Percentiles rank a stretch among this genome's conserved stretches.
Conservation (phyloP, 37 sponge, comb jelly and placozoan genomes). For the Theonella swinhoei region DNA sequence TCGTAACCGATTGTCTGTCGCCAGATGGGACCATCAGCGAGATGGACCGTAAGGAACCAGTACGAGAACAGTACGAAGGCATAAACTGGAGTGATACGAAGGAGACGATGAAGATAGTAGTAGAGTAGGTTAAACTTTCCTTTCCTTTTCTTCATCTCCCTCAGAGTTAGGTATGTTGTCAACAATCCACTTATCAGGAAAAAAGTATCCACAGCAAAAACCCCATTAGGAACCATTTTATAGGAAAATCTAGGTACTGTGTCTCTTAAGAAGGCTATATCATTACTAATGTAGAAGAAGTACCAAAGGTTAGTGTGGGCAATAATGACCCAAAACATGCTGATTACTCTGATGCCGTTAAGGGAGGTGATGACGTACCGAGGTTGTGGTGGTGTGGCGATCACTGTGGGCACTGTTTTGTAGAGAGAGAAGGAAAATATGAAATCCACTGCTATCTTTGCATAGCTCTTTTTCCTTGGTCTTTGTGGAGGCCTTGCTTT, state of each 20-base stretch:
- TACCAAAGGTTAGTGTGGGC: constrained; percentile 54
- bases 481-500: too few relatives aligned
- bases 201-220: constrained; percentile 72
- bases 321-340: constrained; percentile 86
- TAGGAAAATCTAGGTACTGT: constrained; percentile 35
- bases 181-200: constrained; percentile 80
- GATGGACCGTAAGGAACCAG: constrained; percentile 30
- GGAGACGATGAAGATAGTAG: constrained; percentile 69
- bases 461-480: too few relatives aligned
- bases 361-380: constrained; percentile 64
- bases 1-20: background rate
- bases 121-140: constrained; percentile 43
- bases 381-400: constrained; percentile 66
- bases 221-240: constrained; percentile 58
- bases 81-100: constrained; percentile 68
- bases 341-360: constrained; percentile 77
- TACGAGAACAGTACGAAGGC: constrained; percentile 45
- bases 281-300: background rate
- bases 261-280: background rate
- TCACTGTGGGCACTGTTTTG: constrained; percentile 54
- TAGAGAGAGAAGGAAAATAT: constrained; percentile 55
- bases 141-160: constrained; percentile 53
- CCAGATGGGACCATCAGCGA: background rate
- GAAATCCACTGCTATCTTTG: constrained; percentile 11
- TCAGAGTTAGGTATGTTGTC: constrained; percentile 55